Evolutionary conservation across 2,797 vertebrate genomes (phyloP).

Genomic region (Crocidura indochinensis): DNA sequence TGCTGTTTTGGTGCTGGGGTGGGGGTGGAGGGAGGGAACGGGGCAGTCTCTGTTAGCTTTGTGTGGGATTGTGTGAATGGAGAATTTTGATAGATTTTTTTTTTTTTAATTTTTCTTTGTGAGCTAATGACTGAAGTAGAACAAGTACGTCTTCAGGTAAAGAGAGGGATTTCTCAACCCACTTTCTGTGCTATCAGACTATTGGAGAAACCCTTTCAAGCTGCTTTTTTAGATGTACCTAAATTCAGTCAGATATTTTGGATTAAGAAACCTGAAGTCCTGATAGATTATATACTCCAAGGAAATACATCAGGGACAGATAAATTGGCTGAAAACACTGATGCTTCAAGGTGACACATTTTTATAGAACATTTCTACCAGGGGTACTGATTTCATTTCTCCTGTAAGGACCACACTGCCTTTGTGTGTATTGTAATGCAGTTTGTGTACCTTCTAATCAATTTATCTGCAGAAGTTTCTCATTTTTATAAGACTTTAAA

Average conservation of each 20-base stretch:
- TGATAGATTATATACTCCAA: slow-evolving; percentile 84
- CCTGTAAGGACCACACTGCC: slow-evolving; percentile 87
- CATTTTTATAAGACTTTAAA: slow-evolving; percentile 85
- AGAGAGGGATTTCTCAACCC: slow-evolving; percentile 89
- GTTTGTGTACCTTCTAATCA: slow-evolving; percentile 84
- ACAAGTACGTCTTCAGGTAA: slow-evolving; percentile 88
- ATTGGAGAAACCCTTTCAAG: slow-evolving; percentile 86
- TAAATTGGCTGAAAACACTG: slow-evolving; percentile 86
- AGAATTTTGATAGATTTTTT: slow-evolving; percentile 60
- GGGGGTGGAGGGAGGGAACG: slow-evolving; percentile 54
- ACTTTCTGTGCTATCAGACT: slow-evolving; percentile 84
- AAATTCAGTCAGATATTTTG: slow-evolving; percentile 84
- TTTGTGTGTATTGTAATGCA: slow-evolving; percentile 86
- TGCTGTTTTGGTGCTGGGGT: slow-evolving; percentile 83
- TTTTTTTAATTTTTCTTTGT: slow-evolving; percentile 85
- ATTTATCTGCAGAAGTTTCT: slow-evolving; percentile 78
- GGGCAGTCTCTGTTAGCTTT: slow-evolving; percentile 71
- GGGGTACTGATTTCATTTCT: slow-evolving; percentile 83
- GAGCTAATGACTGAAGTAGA: slow-evolving; percentile 88
- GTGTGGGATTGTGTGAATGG: slow-evolving; percentile 62
- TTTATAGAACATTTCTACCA: slow-evolving; percentile 85
- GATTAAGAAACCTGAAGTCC: slow-evolving; percentile 86
- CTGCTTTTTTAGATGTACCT: slow-evolving; percentile 89
- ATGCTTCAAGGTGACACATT: slow-evolving; percentile 86
- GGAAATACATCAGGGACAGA: slow-evolving; percentile 88